Conservation (phyloP, 2,113 vertebrate genomes). For the Sander lucioperca region DNA sequence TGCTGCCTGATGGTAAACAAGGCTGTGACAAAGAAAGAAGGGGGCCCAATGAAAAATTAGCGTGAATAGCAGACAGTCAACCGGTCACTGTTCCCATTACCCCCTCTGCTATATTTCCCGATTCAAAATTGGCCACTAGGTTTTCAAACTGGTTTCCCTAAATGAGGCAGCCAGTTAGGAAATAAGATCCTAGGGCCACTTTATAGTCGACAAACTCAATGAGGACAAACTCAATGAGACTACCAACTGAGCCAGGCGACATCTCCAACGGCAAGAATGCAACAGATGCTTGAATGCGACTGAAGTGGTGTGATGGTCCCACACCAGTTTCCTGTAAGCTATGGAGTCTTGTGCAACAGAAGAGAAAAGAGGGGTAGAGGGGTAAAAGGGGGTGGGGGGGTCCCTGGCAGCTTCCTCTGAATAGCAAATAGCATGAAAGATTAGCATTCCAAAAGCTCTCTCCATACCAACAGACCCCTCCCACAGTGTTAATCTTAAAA, state of each 20-base stretch:
- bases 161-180: constrained; percentile 30
- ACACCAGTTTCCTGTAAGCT: constrained; percentile 54
- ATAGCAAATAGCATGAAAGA: constrained; percentile 67
- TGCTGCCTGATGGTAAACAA: constrained; percentile 14
- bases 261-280: constrained; percentile 37
- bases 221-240: constrained; percentile 23
- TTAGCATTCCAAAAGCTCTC: constrained; percentile 78
- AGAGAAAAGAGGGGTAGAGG: constrained; percentile 26
- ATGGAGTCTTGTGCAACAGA: constrained; percentile 34
- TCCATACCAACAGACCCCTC: constrained; percentile 71
- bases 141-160: constrained; percentile 35
- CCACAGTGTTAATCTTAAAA: constrained; percentile 61
- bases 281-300: constrained; percentile 38
- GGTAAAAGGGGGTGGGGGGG: background rate
- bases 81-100: constrained; percentile 49
- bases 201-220: constrained; percentile 21
- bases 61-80: constrained; percentile 3
- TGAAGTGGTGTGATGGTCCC: constrained; percentile 40
- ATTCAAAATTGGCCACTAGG: constrained; percentile 44
- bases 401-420: constrained; percentile 51
- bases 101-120: constrained; percentile 14
- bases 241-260: constrained; percentile 10
- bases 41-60: constrained; percentile 7
- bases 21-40: constrained; percentile 22
- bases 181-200: constrained; percentile 18